Percentiles rank a stretch among this genome's conserved stretches.
phyloP scores from a whole-genome alignment of 2,113 vertebrate species.

The Proteles cristata region DNA sequence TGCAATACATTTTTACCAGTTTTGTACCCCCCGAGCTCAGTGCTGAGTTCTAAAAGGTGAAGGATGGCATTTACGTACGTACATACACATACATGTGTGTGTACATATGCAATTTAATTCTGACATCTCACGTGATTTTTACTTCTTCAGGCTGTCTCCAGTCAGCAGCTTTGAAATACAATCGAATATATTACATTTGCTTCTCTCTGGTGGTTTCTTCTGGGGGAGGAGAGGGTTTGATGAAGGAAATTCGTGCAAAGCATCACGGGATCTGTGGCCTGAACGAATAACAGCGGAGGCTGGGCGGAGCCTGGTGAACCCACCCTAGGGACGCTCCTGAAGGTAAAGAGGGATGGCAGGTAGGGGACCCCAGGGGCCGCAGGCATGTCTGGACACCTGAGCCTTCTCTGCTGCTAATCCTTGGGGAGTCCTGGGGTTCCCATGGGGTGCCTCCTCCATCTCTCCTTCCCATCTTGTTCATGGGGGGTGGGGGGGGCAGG shows the following conservation, averaged over 20 bases:
- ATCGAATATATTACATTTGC: conserved; percentile 67
- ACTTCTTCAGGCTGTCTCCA: conserved; percentile 83
- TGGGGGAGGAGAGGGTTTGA: accelerated
- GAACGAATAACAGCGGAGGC: neutral
- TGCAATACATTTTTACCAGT: conserved; percentile 84
- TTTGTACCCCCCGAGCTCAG: conserved; percentile 81
- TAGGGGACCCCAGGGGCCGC: accelerated
- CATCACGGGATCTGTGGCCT: neutral
- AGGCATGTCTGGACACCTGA: neutral
- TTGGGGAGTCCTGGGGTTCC: neutral
- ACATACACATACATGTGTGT: neutral
- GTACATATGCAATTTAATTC: conserved; percentile 67
- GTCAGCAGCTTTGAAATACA: conserved; percentile 84
- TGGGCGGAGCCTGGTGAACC: neutral
- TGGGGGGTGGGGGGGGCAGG: neutral
- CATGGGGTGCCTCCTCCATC: too few species aligned
- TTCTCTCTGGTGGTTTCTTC: conserved; percentile 59
- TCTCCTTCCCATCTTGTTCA: neutral
- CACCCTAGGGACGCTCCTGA: neutral
- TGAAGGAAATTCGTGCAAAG: neutral
- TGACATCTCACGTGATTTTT: conserved; percentile 80
- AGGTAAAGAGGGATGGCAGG: neutral
- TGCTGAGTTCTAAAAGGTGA: conserved; percentile 79
- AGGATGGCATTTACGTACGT: conserved; percentile 50
- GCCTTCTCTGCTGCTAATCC: neutral